Conservation (phyloP, 2,113 vertebrate species). For the Monopterus albus region DNA sequence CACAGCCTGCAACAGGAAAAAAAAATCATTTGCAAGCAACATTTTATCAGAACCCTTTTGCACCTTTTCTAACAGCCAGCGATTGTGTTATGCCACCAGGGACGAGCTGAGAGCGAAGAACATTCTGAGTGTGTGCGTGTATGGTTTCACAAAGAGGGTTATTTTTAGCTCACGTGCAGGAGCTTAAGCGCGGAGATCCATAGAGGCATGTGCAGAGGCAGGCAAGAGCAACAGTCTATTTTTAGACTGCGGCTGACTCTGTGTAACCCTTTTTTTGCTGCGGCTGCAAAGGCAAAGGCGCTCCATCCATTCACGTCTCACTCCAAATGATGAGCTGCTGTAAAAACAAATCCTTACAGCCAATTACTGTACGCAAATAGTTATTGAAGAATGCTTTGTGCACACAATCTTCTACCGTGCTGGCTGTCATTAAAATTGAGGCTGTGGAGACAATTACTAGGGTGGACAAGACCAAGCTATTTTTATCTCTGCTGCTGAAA, state of each 20-base stretch:
- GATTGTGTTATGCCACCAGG: constrained; percentile 58
- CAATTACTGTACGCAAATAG: constrained; percentile 48
- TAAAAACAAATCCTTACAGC: constrained; percentile 36
- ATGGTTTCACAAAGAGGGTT: constrained; percentile 50
- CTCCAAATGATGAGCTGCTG: constrained; percentile 32
- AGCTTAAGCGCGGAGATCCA: constrained; percentile 71
- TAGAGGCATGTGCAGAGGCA: constrained; percentile 68
- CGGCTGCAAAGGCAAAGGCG: constrained; percentile 43
- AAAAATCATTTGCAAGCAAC: constrained; percentile 28
- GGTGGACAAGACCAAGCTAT: constrained; percentile 56
- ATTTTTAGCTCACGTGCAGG: constrained; percentile 84
- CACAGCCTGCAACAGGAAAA: not conserved
- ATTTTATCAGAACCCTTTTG: constrained; percentile 42
- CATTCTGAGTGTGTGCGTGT: not conserved
- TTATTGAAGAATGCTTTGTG: constrained; percentile 20
- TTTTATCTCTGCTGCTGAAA: constrained; percentile 54
- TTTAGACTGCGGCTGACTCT: constrained; percentile 81
- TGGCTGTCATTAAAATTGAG: constrained; percentile 41
- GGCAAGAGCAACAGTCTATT: constrained; percentile 76
- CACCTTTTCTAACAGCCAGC: constrained; percentile 32
- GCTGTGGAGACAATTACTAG: constrained; percentile 20
- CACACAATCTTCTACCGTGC: constrained; percentile 27
- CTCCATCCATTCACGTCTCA: constrained; percentile 29
- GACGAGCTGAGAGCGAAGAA: constrained; percentile 45
- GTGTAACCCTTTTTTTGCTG: constrained; percentile 76